These are phyloP conservation scores for Andrena fulva DNA, from an alignment of 2,888 invertebrate species.

Conservation along the genomic window DNA sequence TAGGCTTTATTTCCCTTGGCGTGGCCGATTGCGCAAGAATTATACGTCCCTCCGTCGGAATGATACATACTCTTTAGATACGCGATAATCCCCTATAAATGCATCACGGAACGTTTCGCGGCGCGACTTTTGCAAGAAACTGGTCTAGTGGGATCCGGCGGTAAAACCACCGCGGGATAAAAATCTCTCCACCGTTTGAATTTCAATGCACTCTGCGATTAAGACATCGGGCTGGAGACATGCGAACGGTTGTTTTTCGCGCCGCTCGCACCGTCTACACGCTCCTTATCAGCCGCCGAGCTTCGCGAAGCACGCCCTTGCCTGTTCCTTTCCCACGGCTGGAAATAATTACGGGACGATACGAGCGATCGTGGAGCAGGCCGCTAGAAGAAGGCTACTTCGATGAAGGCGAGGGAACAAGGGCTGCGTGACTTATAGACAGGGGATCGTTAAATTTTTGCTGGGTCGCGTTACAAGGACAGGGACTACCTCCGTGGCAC, in stretches of 20 bases:
- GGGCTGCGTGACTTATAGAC: constrained; percentile 2
- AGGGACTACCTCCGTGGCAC: neutral
- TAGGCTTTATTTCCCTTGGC: constrained; percentile 32
- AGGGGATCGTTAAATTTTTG: constrained; percentile 3
- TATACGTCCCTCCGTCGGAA: constrained; percentile 25
- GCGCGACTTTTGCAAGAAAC: constrained; percentile 39
- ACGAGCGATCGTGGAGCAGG: too few relatives aligned
- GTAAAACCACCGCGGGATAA: constrained; percentile 21
- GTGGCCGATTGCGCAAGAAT: constrained; percentile 42
- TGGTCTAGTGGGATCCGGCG: constrained; percentile 36
- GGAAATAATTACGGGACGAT: neutral
- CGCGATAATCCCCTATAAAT: constrained; percentile 51
- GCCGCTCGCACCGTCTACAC: constrained; percentile 4
- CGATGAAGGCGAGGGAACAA: neutral
- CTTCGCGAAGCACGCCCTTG: constrained; percentile 13
- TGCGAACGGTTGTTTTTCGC: constrained; percentile 42
- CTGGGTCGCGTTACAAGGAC: neutral
- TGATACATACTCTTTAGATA: constrained; percentile 51
- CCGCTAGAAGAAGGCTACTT: too few relatives aligned
- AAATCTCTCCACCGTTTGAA: constrained; percentile 45
- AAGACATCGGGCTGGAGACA: constrained; percentile 42
- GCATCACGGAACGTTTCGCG: constrained; percentile 29
- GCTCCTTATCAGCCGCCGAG: constrained; percentile 13
- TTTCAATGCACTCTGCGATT: constrained; percentile 47
- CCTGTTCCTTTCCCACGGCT: constrained; percentile 6